Conservation (phyloP, 2,113 vertebrate species). For the Cranoglanis bouderius region DNA sequence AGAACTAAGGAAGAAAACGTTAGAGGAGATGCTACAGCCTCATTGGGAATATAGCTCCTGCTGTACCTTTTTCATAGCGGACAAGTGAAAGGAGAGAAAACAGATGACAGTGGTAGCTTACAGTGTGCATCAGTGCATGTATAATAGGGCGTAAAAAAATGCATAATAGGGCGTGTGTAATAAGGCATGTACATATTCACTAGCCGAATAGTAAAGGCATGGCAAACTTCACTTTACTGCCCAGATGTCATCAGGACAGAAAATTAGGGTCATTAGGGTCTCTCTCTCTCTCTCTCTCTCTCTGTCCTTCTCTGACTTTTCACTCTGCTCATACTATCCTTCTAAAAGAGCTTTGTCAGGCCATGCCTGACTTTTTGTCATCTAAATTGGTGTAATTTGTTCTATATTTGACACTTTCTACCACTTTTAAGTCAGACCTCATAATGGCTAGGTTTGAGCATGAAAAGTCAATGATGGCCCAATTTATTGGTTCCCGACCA, state of each 20-base stretch:
- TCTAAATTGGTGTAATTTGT: slow-evolving; percentile 19
- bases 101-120: not conserved
- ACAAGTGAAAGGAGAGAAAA: not conserved
- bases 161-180: not conserved
- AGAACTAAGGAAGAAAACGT: not conserved
- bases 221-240: not conserved
- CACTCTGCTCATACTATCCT: not conserved
- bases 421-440: not conserved
- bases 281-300: not conserved
- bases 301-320: not conserved
- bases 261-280: not conserved
- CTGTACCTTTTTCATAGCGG: not conserved
- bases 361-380: slow-evolving; percentile 1
- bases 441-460: not conserved
- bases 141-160: not conserved
- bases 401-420: not conserved
- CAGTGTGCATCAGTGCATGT: not conserved
- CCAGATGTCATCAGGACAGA: not conserved
- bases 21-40: not conserved
- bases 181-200: not conserved
- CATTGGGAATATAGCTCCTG: not conserved
- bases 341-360: not conserved
- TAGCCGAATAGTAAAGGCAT: not conserved
- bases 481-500: not conserved
- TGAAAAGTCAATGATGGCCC: not conserved